Evolutionary conservation across 1,140 invertebrate genomes (phyloP).

Genomic region (Pogonomyrmex californicus): DNA sequence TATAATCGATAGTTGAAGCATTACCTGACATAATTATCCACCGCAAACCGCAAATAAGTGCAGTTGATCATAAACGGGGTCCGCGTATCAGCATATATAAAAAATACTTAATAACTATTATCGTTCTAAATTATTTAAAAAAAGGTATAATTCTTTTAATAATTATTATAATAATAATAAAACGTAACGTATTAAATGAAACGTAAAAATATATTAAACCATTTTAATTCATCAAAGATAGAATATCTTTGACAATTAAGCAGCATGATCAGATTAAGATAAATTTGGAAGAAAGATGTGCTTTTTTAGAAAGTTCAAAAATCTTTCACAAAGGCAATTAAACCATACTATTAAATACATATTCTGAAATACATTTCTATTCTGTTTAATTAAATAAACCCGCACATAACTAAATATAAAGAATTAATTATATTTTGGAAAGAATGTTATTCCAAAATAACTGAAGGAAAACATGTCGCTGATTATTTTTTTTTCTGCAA

Average conservation of each 20-base stretch:
- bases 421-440: background rate
- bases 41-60: slow-evolving; percentile 28
- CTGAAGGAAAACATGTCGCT: background rate
- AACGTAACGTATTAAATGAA: background rate
- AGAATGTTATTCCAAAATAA: too few relatives aligned
- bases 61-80: background rate
- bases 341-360: background rate
- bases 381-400: background rate
- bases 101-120: background rate
- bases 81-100: background rate
- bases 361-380: background rate
- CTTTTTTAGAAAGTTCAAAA: background rate
- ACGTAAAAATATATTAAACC: background rate
- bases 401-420: background rate
- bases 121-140: background rate
- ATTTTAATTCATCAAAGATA: background rate
- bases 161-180: slow-evolving; percentile 16
- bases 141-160: background rate
- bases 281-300: background rate
- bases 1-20: background rate
- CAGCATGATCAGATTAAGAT: background rate
- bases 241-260: background rate
- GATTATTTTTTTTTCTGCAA: background rate
- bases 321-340: background rate
- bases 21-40: slow-evolving; percentile 4